Evolutionary conservation across 2,797 vertebrate genomes (phyloP).

Genomic region (Crypturellus tataupa): DNA sequence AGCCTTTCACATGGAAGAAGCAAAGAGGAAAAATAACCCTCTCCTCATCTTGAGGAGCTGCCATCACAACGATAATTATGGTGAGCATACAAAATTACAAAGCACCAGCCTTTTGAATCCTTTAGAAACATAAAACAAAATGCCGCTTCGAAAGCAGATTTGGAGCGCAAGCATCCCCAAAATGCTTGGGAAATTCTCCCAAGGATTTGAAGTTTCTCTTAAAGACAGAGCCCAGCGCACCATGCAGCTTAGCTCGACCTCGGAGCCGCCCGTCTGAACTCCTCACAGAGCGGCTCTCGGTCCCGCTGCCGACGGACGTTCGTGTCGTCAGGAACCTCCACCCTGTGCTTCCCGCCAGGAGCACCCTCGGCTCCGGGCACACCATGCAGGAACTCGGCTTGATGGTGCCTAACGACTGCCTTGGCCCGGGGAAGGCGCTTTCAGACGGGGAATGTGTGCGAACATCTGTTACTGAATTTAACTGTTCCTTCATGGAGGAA

Average conservation of each 20-base stretch:
- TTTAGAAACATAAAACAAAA: slow-evolving; percentile 27
- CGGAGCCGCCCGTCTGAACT: not conserved
- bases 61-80: slow-evolving; percentile 37
- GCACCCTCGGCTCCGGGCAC: not conserved
- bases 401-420: slow-evolving; percentile 48
- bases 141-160: slow-evolving; percentile 6
- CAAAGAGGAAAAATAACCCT: not conserved
- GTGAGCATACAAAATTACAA: slow-evolving; percentile 3
- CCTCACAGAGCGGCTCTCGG: not conserved
- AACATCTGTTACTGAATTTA: slow-evolving; percentile 61
- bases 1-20: not conserved
- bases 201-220: not conserved
- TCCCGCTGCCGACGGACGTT: not conserved
- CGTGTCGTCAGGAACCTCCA: not conserved
- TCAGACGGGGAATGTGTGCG: slow-evolving; percentile 33
- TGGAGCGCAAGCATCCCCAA: not conserved
- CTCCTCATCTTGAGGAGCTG: not conserved
- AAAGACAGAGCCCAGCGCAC: fast-evolving
- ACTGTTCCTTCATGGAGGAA: slow-evolving; percentile 22
- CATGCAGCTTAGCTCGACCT: not conserved
- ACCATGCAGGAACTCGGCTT: slow-evolving; percentile 42
- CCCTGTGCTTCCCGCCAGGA: not conserved
- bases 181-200: not conserved
- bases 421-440: slow-evolving; percentile 51
- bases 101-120: slow-evolving; percentile 21